Evolutionary conservation across 2,113 vertebrate species (phyloP).

Genomic region (Pterophyllum scalare): DNA sequence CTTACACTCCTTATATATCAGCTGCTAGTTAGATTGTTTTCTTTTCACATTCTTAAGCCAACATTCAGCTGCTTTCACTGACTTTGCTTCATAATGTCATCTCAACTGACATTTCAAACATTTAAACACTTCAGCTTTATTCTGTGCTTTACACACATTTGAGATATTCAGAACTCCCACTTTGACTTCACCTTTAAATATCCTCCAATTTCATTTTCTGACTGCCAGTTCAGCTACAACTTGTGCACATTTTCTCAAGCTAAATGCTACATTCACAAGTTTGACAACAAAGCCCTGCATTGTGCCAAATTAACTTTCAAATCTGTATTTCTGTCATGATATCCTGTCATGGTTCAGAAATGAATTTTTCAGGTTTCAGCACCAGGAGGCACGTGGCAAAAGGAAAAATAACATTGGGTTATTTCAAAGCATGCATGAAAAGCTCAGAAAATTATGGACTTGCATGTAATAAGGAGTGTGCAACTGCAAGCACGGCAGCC

Average conservation of each 20-base stretch:
- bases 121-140: neutral
- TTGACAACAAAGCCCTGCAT: neutral
- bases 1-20: neutral
- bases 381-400: neutral
- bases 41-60: no score
- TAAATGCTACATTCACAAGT: neutral
- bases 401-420: conserved; percentile 9
- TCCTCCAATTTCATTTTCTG: neutral
- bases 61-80: neutral
- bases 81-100: neutral
- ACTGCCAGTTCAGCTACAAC: neutral
- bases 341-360: neutral
- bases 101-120: neutral
- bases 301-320: neutral
- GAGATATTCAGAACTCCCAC: neutral
- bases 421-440: conserved; percentile 24
- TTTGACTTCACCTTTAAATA: neutral
- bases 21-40: no score
- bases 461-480: conserved; percentile 13
- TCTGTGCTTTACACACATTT: neutral
- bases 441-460: neutral
- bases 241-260: neutral
- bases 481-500: neutral
- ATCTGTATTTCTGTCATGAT: conserved; percentile 6
- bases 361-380: conserved; percentile 8